Base-by-base conservation (phyloP, 2,113 vertebrate genomes). In the Erythrolamprus reginae region DNA sequence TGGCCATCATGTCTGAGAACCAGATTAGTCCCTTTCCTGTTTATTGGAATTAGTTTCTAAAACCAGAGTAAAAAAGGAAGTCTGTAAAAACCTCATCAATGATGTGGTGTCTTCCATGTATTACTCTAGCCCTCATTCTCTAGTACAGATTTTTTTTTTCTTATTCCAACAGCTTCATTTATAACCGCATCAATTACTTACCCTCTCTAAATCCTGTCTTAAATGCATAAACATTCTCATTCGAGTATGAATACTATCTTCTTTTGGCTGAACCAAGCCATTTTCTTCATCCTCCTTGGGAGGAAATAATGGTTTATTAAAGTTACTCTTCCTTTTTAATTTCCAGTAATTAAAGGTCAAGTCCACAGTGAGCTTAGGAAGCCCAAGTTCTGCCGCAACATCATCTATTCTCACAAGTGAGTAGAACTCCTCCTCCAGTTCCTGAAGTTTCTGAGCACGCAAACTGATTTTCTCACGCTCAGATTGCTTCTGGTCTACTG, bases 161-260 rank as follows among this genome's bases (percentile, higher is more conserved):
- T 91, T 89, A 55, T 6, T 90, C 24, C 23, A 42, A 5, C 48
- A 10, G 56, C 65, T 89, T 12, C 10, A 56, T n/a, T 93, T 82
- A 88, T 33, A 5, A 92, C 50, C 3, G 86, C 88, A 84, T 1
- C 2, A 33, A 24, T 70, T 17, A 82, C 98, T 96, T 97, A 99
- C 99, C 98, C 99, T 98, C 93, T 99, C 99, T 91, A 99, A 95
- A 95, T 99, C 99, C 95, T 99, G 99, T 2, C 99, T 97, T 88
- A 99, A 98, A 92, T 99, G 99, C 99, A 99, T 99, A 95, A 99
- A 99, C 99, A 99, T 99, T 93, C 98, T 97, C 98, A 99, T 99
- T 92, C 99, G 98, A 56, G 98, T 99, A 94, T 99, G 98, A 95
- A 99, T 98, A 96, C 97, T 99, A 96, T 99, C 98, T 96, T 99